Percentiles rank a stretch among this genome's conserved stretches.
phyloP scores from a whole-genome alignment of 2,888 invertebrate species.

The Euphydryas editha region DNA sequence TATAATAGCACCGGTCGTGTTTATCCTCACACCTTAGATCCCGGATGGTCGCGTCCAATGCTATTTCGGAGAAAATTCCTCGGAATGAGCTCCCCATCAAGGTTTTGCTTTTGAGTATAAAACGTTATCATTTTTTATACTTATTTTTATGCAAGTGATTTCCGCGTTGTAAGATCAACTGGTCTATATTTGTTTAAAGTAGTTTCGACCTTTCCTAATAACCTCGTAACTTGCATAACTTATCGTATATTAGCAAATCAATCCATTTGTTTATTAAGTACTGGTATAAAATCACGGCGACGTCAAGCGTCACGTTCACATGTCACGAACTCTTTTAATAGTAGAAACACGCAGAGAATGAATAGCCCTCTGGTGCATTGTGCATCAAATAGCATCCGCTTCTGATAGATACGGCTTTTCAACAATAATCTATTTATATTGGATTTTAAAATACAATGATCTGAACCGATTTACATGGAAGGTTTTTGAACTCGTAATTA shows the following conservation, averaged over 20 bases:
- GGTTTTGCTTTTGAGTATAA: background rate
- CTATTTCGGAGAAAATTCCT: too few species aligned
- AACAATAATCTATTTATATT: background rate
- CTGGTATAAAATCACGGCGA: background rate
- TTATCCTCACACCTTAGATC: too few species aligned
- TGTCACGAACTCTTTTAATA: conserved; percentile 33
- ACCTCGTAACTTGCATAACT: conserved; percentile 1
- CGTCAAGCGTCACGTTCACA: conserved; percentile 17
- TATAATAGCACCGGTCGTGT: too few species aligned
- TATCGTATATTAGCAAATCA: conserved; percentile 8
- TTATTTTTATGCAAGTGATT: background rate
- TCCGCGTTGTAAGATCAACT: background rate
- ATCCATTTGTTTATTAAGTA: conserved; percentile 7
- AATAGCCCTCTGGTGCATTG: conserved; percentile 18
- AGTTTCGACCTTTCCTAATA: conserved; percentile 1
- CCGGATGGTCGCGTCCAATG: too few species aligned
- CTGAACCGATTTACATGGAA: too few species aligned
- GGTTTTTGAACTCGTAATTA: too few species aligned
- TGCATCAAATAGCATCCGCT: conserved; percentile 16
- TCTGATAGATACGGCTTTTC: background rate
- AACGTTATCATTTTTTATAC: background rate
- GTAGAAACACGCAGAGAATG: conserved; percentile 24
- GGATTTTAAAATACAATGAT: background rate
- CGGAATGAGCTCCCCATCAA: too few species aligned
- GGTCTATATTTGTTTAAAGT: background rate